These are phyloP conservation scores for Embiotoca jacksoni DNA, from an alignment of 2,113 vertebrate genomes.

Conservation along the genomic window DNA sequence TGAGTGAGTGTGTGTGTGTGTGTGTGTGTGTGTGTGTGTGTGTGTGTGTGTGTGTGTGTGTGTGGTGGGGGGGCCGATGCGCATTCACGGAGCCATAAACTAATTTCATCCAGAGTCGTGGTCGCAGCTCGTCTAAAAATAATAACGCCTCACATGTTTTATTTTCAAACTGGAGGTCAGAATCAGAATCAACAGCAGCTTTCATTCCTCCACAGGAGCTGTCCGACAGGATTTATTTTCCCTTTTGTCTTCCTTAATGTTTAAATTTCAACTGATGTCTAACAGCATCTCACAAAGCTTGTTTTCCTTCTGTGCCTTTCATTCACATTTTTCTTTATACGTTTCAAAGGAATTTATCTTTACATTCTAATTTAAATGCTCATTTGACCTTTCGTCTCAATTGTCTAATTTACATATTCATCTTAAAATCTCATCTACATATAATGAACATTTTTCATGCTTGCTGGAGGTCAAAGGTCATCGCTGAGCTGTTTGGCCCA, in stretches of 20 bases:
- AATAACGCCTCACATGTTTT: slow-evolving; percentile 53
- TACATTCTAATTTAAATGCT: no score
- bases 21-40: slow-evolving; percentile 32
- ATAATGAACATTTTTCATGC: no score
- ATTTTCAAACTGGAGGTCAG: slow-evolving; percentile 43
- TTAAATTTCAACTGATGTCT: no score
- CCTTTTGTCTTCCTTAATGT: no score
- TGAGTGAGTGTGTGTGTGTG: slow-evolving; percentile 9
- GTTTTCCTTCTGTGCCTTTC: no score
- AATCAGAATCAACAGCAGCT: slow-evolving; percentile 17
- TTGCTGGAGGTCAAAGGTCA: slow-evolving; percentile 29
- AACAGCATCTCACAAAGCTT: no score
- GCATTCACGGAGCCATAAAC: slow-evolving; percentile 65
- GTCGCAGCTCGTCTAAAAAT: slow-evolving; percentile 66
- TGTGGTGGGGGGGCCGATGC: neutral
- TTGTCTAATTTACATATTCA: neutral
- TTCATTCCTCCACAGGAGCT: neutral
- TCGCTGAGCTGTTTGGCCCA: neutral
- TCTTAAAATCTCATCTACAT: neutral
- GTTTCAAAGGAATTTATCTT: no score
- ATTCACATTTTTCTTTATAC: no score
- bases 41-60: slow-evolving; percentile 17
- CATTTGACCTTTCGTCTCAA: neutral
- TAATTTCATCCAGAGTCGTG: slow-evolving; percentile 68
- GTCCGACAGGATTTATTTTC: neutral